A percentile compares a stretch with the other conserved stretches of the same genome.
Conservation (phyloP, 2,113 vertebrate genomes). For the Talpa occidentalis region DNA sequence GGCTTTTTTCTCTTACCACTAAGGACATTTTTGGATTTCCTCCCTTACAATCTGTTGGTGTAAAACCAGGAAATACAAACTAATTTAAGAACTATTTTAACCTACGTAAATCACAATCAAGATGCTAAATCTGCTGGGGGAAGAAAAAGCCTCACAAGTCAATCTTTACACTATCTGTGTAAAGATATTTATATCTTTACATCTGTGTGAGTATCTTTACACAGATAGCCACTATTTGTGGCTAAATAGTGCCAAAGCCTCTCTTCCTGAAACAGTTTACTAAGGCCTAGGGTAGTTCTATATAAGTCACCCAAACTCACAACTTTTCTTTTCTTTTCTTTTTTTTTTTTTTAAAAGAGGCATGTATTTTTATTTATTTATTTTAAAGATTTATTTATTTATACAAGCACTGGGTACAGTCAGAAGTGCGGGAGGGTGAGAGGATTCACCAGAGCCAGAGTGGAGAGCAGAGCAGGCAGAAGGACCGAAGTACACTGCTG, state of each 20-base stretch:
- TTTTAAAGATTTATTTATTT: too few relatives aligned
- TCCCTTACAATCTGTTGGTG: not conserved
- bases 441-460: too few relatives aligned
- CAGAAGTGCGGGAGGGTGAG: too few relatives aligned
- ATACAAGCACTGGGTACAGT: too few relatives aligned
- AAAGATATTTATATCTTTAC: too few relatives aligned
- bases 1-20: not conserved
- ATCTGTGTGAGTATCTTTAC: not conserved
- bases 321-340: too few relatives aligned
- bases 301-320: not conserved
- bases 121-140: not conserved
- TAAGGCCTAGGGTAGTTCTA: not conserved
- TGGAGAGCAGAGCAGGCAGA: too few relatives aligned
- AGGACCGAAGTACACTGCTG: too few relatives aligned
- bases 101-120: not conserved
- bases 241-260: not conserved
- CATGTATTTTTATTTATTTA: too few relatives aligned
- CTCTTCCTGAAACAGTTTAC: not conserved
- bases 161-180: not conserved
- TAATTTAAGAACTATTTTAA: slow-evolving; percentile 52
- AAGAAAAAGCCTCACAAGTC: not conserved
- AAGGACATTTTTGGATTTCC: not conserved
- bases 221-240: too few relatives aligned
- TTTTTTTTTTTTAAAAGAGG: too few relatives aligned
- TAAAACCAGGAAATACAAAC: not conserved